Conservation (phyloP, 2,113 vertebrate species). For the Oxygymnocypris stewartii region DNA sequence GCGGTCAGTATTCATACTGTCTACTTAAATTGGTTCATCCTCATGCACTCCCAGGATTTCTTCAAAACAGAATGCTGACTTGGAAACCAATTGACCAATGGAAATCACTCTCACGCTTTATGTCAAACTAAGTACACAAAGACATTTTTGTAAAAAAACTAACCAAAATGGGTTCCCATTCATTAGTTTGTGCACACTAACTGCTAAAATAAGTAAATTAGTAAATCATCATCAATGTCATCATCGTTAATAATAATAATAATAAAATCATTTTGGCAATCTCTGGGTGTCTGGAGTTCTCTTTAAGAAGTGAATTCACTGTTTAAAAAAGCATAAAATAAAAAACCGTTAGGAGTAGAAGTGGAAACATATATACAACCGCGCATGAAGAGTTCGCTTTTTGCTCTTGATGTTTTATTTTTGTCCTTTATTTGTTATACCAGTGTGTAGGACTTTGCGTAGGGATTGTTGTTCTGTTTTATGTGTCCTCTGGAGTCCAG, state of each 20-base stretch:
- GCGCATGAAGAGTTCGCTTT: slow-evolving; percentile 46
- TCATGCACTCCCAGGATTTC: slow-evolving; percentile 89
- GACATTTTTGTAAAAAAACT: slow-evolving; percentile 45
- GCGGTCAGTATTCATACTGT: slow-evolving; percentile 74
- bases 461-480: slow-evolving; percentile 97
- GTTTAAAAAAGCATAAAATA: slow-evolving; percentile 75
- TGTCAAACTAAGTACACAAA: slow-evolving; percentile 65
- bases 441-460: slow-evolving; percentile 98
- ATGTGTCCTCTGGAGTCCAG: slow-evolving; percentile 98
- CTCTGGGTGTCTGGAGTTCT: slow-evolving; percentile 80
- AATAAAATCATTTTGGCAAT: slow-evolving; percentile 97
- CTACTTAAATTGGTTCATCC: slow-evolving; percentile 63
- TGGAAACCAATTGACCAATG: slow-evolving; percentile 76
- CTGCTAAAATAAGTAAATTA: slow-evolving; percentile 51
- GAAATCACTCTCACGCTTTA: slow-evolving; percentile 59
- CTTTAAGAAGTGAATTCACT: slow-evolving; percentile 93
- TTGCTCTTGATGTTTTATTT: slow-evolving; percentile 59
- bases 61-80: slow-evolving; percentile 80
- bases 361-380: slow-evolving; percentile 54
- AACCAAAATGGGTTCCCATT: slow-evolving; percentile 47
- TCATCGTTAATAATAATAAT: slow-evolving; percentile 59
- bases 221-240: slow-evolving; percentile 49
- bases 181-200: slow-evolving; percentile 54
- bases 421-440: slow-evolving; percentile 81
- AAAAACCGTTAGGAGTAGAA: slow-evolving; percentile 67